phyloP scores from a whole-genome alignment of 2,888 invertebrate species.

The Napeogenes inachia region DNA sequence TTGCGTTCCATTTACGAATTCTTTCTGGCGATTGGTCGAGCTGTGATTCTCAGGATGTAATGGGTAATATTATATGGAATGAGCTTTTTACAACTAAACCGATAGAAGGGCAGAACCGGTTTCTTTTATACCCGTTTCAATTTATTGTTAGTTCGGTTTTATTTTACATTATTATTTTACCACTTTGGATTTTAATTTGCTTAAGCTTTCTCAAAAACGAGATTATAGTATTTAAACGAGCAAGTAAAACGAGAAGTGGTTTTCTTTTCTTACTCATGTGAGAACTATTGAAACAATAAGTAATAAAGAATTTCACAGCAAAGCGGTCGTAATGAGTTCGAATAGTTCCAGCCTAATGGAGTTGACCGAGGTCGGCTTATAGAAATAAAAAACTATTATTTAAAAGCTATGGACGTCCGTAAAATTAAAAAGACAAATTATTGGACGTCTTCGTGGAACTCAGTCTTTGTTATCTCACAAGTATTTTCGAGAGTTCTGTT shows the following conservation, averaged over 20 bases:
- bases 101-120: constrained; percentile 68
- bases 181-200: constrained; percentile 42
- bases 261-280: constrained; percentile 40
- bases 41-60: constrained; percentile 72
- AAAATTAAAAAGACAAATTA: constrained; percentile 79
- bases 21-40: constrained; percentile 60
- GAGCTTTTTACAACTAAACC: constrained; percentile 74
- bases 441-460: constrained; percentile 76
- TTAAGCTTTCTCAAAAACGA: constrained; percentile 17
- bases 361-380: constrained; percentile 59
- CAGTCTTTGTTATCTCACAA: constrained; percentile 76
- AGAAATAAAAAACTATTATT: constrained; percentile 62
- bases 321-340: constrained; percentile 66
- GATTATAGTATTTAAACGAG: constrained; percentile 18
- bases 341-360: constrained; percentile 67
- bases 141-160: constrained; percentile 68
- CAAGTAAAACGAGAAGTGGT: constrained; percentile 18
- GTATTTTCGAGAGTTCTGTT: constrained; percentile 76
- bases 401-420: constrained; percentile 73
- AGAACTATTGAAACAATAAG: constrained; percentile 64
- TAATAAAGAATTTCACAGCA: constrained; percentile 64
- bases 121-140: constrained; percentile 64
- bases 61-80: constrained; percentile 75
- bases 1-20: constrained; percentile 66
- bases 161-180: constrained; percentile 64